Base-by-base conservation (phyloP, 2,113 vertebrate genomes). In the Rhabdomys dilectus region DNA sequence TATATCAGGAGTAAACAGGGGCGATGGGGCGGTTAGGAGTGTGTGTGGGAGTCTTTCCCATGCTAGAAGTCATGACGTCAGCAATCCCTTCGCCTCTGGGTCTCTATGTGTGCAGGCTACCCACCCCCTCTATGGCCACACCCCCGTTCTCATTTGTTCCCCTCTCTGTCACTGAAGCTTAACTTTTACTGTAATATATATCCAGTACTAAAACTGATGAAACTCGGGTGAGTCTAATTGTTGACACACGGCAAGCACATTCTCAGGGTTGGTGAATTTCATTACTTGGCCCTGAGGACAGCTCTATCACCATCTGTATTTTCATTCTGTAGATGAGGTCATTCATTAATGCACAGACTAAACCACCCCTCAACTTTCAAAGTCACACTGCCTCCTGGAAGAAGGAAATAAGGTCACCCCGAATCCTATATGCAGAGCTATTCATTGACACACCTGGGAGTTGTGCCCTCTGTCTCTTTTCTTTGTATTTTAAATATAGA, bases 31-130 rank as follows among this genome's bases (percentile, higher is more conserved):
- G 45, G 45, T 45, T 45, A 11, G 10, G 10, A 8, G 10, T 9
- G 8, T 10, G 10, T 1, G 51, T 45, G n/a, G 0, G 0, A 72
- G 45, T n/a, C 36, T 36, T 34, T 26, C 0, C 5, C 42, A 51
- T 26, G 7, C 6, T 42, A 10, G 19, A 53, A 81, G 26, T 24
- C 73, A 21, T 62, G 70, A 96, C 42, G 22, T 62, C 26, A 77
- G 45, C 21, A 3, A 29, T 17, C 34, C 34, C 26, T 19, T 17
- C 0, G 24, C 70, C 34, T 34, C 45, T 72, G 29, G 24, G 64
- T 66, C 11, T 66, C 64, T 66, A 29, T 29, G 86, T 21, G 60
- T 64, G 53, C 70, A 53, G 56, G 31, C 51, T 10, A 51, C 10
- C 51, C 10, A 51, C 51, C 51, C 51, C 51, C 80, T 70, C 21